Conservation (phyloP, 2,797 vertebrate genomes). For the Crenichthys baileyi region DNA sequence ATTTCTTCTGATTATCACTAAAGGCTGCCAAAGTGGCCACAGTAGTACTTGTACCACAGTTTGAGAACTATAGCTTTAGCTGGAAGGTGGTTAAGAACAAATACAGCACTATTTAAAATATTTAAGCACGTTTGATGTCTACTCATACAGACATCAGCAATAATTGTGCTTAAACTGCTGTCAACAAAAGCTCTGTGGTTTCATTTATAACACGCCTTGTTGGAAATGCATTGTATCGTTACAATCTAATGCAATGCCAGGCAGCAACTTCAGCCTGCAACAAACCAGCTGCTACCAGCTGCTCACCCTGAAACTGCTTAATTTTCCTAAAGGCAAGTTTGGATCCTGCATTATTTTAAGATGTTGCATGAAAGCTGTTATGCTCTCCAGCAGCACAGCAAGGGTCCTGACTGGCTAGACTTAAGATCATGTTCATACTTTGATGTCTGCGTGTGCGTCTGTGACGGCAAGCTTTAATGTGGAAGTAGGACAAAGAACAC, state of each 20-base stretch:
- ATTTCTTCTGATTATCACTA: not conserved
- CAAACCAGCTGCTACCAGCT: slow-evolving; percentile 44
- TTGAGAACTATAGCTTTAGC: not conserved
- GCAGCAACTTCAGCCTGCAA: slow-evolving; percentile 59
- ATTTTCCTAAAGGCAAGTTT: slow-evolving; percentile 47
- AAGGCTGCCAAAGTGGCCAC: not conserved
- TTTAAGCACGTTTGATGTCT: slow-evolving; percentile 17
- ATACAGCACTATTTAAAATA: not conserved
- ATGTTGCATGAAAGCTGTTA: slow-evolving; percentile 53
- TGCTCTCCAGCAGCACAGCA: slow-evolving; percentile 51
- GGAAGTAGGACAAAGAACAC: slow-evolving; percentile 43
- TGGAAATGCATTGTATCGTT: slow-evolving; percentile 63
- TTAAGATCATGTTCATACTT: slow-evolving; percentile 44
- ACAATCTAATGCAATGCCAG: slow-evolving; percentile 58
- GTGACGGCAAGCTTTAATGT: slow-evolving; percentile 21
- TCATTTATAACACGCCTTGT: slow-evolving; percentile 67
- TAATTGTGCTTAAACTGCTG: slow-evolving; percentile 46
- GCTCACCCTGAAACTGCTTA: slow-evolving; percentile 49
- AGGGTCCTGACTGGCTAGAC: slow-evolving; percentile 38
- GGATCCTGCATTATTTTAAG: slow-evolving; percentile 58
- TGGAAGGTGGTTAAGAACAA: not conserved
- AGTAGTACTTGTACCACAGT: not conserved
- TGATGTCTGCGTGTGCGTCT: slow-evolving; percentile 48
- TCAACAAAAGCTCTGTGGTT: slow-evolving; percentile 63
- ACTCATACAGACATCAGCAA: slow-evolving; percentile 17